Conservation (phyloP, 2,113 vertebrate species). For the Phainopepla nitens region DNA sequence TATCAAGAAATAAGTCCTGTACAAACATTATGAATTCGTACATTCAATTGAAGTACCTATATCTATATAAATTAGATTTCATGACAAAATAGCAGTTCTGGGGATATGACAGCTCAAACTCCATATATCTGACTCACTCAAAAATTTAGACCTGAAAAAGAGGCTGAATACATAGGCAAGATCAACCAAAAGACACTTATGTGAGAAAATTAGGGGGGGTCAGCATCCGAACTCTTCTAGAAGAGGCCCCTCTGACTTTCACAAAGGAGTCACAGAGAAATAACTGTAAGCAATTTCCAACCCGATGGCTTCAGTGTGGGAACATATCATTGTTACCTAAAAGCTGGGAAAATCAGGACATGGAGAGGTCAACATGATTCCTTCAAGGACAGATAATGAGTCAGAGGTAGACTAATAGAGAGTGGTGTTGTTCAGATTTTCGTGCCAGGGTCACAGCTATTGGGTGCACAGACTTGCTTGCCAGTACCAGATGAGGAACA, state of each 20-base stretch:
- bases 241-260: neutral
- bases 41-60: neutral
- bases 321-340: neutral
- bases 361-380: neutral
- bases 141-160: neutral
- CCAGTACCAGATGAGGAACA: neutral
- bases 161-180: neutral
- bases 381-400: conserved; percentile 26
- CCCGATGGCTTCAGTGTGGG: neutral
- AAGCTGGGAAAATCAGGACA: neutral
- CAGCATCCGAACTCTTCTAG: neutral
- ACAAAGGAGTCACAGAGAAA: neutral
- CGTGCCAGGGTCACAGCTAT: neutral
- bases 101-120: neutral
- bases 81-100: neutral
- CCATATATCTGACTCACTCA: neutral
- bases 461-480: neutral
- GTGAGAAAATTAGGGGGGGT: neutral
- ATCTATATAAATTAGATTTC: neutral
- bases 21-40: neutral
- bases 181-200: neutral
- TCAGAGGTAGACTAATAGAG: neutral
- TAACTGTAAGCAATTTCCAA: neutral
- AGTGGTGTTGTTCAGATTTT: neutral
- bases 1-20: neutral